These are phyloP conservation scores for Squalus acanthias DNA, from an alignment of 2,797 vertebrate species.

Conservation along the genomic window DNA sequence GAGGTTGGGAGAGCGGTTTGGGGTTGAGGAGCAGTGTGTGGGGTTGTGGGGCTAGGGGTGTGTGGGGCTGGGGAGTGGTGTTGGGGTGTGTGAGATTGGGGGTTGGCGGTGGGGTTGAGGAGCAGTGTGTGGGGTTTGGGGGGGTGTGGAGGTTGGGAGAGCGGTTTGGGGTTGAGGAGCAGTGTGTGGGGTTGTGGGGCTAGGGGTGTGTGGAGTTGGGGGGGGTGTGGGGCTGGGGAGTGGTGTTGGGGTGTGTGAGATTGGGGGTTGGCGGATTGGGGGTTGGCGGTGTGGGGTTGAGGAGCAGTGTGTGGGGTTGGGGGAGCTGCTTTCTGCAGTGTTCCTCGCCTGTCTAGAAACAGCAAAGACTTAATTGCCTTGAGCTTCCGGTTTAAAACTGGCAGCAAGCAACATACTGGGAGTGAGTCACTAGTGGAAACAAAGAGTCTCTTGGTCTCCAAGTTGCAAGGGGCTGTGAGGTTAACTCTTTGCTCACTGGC, in stretches of 20 bases:
- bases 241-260: not conserved
- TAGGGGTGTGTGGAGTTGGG: not conserved
- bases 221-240: not conserved
- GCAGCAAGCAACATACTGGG: constrained; percentile 97
- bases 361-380: constrained; percentile 93
- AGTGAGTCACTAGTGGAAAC: constrained; percentile 95
- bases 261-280: not conserved
- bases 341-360: constrained; percentile 94
- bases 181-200: not conserved
- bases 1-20: not conserved
- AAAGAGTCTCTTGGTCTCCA: constrained; percentile 80
- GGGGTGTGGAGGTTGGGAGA: not conserved
- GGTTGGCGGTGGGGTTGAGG: not conserved
- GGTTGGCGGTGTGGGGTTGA: not conserved
- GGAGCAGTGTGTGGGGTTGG: not conserved
- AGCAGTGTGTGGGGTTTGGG: not conserved
- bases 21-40: not conserved
- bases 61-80: too few species aligned
- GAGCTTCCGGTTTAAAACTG: constrained; percentile 96
- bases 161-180: not conserved
- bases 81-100: not conserved
- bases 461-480: constrained; percentile 31
- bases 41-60: not conserved
- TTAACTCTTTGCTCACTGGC: constrained; percentile 38
- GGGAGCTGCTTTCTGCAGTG: constrained; percentile 44